Percentiles rank a stretch among this genome's conserved stretches.
phyloP scores from a whole-genome alignment of 2,113 vertebrate genomes.

The Pagrus major region DNA sequence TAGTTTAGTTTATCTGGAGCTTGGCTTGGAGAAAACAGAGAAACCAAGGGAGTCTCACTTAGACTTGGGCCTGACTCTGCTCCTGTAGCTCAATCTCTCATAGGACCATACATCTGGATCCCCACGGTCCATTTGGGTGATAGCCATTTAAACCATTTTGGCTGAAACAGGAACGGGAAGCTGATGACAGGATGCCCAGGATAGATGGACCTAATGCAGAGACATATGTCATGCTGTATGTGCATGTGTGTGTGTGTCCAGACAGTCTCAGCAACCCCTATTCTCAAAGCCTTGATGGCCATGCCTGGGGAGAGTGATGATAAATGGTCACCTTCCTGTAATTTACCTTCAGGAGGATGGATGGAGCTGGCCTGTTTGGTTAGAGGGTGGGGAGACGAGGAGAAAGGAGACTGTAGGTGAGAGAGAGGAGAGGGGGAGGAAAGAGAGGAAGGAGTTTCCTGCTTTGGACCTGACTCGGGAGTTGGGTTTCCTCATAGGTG shows the following conservation, averaged over 20 bases:
- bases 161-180: conserved; percentile 22
- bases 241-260: conserved; percentile 15
- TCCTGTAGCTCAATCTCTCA: conserved; percentile 5
- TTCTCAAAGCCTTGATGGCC: conserved; percentile 46
- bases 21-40: background rate
- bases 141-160: conserved; percentile 6
- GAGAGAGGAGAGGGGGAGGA: background rate
- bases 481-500: conserved; percentile 72
- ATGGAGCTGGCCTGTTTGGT: conserved; percentile 72
- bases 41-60: background rate
- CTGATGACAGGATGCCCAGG: conserved; percentile 8
- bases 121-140: conserved; percentile 17
- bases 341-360: conserved; percentile 70
- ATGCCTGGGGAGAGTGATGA: conserved; percentile 64
- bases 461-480: conserved; percentile 53
- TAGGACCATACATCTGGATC: conserved; percentile 32
- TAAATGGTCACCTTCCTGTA: conserved; percentile 77
- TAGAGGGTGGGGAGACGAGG: conserved; percentile 70
- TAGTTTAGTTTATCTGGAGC: too few relatives aligned
- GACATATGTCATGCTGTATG: conserved; percentile 19
- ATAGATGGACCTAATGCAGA: conserved; percentile 34
- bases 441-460: conserved; percentile 63
- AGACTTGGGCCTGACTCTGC: background rate
- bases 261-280: conserved; percentile 45
- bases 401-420: conserved; percentile 55